These are phyloP conservation scores for Ianthella basta DNA, from an alignment of 37 sponge, comb jelly and placozoan genomes.

Conservation along the genomic window DNA sequence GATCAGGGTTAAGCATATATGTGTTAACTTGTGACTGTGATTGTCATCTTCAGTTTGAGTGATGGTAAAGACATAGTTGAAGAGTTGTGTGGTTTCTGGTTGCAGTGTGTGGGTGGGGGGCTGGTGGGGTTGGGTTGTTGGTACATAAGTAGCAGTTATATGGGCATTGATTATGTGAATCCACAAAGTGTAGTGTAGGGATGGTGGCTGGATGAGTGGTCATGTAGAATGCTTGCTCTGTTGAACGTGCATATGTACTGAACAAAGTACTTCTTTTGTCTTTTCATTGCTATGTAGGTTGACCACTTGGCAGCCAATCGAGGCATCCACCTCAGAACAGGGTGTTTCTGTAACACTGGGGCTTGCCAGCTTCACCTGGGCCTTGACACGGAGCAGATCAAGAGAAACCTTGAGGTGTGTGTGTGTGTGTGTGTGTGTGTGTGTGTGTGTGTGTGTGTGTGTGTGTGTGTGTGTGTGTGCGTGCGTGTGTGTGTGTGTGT, in stretches of 20 bases:
- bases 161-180: not conserved
- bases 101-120: too few relatives aligned
- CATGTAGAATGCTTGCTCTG: too few relatives aligned
- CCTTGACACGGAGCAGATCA: constrained; percentile 46
- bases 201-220: not conserved
- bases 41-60: too few relatives aligned
- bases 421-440: too few relatives aligned
- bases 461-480: not conserved
- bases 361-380: constrained; percentile 81
- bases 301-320: constrained; percentile 62
- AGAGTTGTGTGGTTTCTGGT: not conserved
- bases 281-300: constrained; percentile 45
- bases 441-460: too few relatives aligned
- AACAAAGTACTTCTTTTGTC: too few relatives aligned
- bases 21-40: too few relatives aligned
- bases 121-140: too few relatives aligned
- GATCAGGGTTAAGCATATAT: too few relatives aligned
- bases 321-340: constrained; percentile 86
- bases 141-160: not conserved
- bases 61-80: not conserved
- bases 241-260: not conserved
- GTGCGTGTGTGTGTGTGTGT: constrained; percentile 4
- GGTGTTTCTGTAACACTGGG: constrained; percentile 96
- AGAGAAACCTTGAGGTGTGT: constrained; percentile 66
- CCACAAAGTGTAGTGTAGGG: not conserved